Conservation (phyloP, 1,140 invertebrate species). For the Leucophenga varia region DNA sequence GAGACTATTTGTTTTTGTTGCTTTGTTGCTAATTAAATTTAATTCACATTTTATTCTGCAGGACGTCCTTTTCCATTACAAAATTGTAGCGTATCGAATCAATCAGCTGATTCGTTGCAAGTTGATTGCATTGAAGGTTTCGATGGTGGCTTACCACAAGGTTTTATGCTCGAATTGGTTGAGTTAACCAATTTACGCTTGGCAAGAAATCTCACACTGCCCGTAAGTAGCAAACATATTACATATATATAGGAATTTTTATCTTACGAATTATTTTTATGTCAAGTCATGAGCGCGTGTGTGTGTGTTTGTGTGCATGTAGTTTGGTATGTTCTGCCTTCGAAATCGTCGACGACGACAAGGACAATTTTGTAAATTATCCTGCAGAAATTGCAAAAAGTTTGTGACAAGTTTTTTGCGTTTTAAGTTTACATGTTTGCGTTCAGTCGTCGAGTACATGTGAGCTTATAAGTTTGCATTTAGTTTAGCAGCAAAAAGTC, state of each 20-base stretch:
- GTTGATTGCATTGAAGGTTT: constrained; percentile 81
- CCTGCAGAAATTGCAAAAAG: neutral
- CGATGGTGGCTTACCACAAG: constrained; percentile 79
- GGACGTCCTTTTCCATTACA: constrained; percentile 82
- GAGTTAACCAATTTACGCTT: constrained; percentile 62
- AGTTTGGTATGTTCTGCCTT: too few species aligned
- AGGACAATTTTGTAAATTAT: neutral
- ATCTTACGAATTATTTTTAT: too few species aligned
- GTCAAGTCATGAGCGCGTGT: too few species aligned
- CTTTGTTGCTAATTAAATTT: neutral
- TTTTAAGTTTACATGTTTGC: too few species aligned
- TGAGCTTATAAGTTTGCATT: too few species aligned
- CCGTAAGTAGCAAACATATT: too few species aligned
- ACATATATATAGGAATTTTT: too few species aligned
- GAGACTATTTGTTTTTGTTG: neutral
- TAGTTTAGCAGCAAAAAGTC: too few species aligned
- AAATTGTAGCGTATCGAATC: constrained; percentile 87
- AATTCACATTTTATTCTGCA: constrained; percentile 40
- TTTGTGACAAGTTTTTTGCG: too few species aligned
- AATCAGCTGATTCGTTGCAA: constrained; percentile 77
- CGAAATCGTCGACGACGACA: neutral
- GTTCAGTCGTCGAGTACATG: too few species aligned
- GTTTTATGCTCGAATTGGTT: constrained; percentile 76
- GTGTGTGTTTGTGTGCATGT: too few species aligned
- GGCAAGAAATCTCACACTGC: constrained; percentile 48